These are phyloP conservation scores for Neomicropteryx cornuta DNA, from an alignment of 1,140 invertebrate species.

Conservation along the genomic window DNA sequence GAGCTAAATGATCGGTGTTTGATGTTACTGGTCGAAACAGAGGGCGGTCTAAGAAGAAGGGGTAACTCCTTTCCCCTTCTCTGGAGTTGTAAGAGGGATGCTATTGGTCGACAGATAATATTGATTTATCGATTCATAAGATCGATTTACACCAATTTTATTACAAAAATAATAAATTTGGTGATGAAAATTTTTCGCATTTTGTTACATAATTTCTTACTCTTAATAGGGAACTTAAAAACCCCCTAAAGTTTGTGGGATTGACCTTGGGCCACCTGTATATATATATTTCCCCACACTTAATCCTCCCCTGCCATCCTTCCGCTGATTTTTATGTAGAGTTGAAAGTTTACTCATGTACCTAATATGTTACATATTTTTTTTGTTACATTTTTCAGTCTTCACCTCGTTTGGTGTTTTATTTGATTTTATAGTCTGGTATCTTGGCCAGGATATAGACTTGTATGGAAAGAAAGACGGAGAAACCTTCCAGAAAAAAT, in stretches of 20 bases:
- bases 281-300: background rate
- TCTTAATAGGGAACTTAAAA: background rate
- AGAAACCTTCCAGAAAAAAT: constrained; percentile 18
- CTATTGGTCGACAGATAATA: too few relatives aligned
- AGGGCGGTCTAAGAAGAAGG: too few relatives aligned
- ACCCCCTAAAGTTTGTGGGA: background rate
- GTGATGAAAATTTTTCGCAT: background rate
- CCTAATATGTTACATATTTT: background rate
- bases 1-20: too few relatives aligned
- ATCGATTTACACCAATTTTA: too few relatives aligned
- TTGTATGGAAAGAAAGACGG: constrained; percentile 44
- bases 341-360: too few relatives aligned
- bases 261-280: background rate
- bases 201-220: background rate
- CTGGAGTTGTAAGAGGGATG: too few relatives aligned
- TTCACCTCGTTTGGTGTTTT: constrained; percentile 41
- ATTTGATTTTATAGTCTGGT: constrained; percentile 46
- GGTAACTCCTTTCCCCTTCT: too few relatives aligned
- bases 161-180: too few relatives aligned
- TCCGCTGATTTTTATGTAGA: background rate
- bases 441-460: constrained; percentile 42
- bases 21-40: too few relatives aligned
- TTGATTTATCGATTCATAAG: too few relatives aligned
- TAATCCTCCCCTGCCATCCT: background rate
- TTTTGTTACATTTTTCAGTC: constrained; percentile 22